A percentile compares a stretch with the other conserved stretches of the same genome.
phyloP scores from a whole-genome alignment of 2,797 vertebrate genomes.

The Sebastiscus tertius region DNA sequence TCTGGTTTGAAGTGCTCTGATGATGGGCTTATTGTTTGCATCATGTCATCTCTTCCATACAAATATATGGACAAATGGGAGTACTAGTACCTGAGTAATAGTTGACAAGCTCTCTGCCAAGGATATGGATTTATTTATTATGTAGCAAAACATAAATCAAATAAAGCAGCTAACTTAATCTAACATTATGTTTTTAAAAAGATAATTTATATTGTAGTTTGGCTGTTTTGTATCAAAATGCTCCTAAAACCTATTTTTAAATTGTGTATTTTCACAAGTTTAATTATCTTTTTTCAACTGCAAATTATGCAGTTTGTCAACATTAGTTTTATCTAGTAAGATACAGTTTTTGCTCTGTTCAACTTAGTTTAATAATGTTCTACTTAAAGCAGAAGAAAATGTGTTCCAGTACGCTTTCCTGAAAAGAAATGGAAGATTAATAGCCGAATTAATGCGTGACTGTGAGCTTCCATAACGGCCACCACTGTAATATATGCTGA shows the following conservation, averaged over 20 bases:
- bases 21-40: not conserved
- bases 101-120: not conserved
- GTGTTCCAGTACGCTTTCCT: not conserved
- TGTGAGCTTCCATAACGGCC: not conserved
- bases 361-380: not conserved
- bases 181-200: not conserved
- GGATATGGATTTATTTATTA: not conserved
- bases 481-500: not conserved
- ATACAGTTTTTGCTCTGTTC: accelerated
- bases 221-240: not conserved
- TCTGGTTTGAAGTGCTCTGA: slow-evolving; percentile 1
- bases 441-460: not conserved
- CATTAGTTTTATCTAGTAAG: too few relatives aligned
- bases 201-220: not conserved
- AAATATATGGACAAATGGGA: not conserved
- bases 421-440: not conserved
- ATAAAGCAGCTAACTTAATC: not conserved
- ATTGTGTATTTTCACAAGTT: not conserved
- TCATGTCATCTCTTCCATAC: not conserved
- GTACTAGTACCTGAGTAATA: not conserved
- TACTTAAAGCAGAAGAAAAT: not conserved
- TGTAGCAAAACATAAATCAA: not conserved
- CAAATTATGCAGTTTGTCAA: too few relatives aligned
- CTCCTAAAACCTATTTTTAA: not conserved
- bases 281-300: too few relatives aligned